Base-by-base conservation (phyloP, 2,888 invertebrate species). In the Alloscopus bannaensis region DNA sequence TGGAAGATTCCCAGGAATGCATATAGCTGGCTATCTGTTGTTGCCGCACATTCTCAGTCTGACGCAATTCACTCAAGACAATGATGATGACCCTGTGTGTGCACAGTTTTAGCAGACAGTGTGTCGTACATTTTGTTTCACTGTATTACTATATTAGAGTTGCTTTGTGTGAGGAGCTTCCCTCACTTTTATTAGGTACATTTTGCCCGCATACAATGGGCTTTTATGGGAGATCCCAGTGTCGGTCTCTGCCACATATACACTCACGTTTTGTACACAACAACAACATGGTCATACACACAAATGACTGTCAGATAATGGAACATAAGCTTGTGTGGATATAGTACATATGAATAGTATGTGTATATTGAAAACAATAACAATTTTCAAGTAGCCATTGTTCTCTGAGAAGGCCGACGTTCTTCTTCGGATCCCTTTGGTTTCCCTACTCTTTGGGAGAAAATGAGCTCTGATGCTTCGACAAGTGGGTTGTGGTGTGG, bases 101-200 rank as follows among this genome's bases (percentile, higher is more conserved):
- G 2, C n/a, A 4, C 45, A 11, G 29, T 28, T 29, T 66, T 22
- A 13, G 59, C 57, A 75, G 75, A 75, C 75, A 59, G 75, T 50
- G 40, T 75, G 75, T 75, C 75, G 75, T 75, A 66, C 40, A 36
- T 59, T 57, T 55, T 40, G n/a, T 22, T 24, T 64, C 55, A 52
- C 24, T 45, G 6, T 45, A 47, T 47, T n/a, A 47, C 47, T 13
- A 47, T 47, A 13, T 36, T 6, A 36, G 8, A 6, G n/a, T 13
- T n/a, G n/a, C 6, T 13, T 6, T 13, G 4, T 3, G 18, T 47
- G n/a, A 47, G 11, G 47, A 47, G 11, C 18, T 47, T 36, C 71
- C 40, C 47, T 50, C 36, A 18, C 22, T 52, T 28, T 28, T 13
- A n/a, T 8, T 65, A n/a, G 11, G 11, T 47, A 6, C 20, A 20